Evolutionary conservation across 2,888 invertebrate genomes (phyloP), one percentile per base, ranked within the genome.

Genomic region (Atethmia centrago): DNA sequence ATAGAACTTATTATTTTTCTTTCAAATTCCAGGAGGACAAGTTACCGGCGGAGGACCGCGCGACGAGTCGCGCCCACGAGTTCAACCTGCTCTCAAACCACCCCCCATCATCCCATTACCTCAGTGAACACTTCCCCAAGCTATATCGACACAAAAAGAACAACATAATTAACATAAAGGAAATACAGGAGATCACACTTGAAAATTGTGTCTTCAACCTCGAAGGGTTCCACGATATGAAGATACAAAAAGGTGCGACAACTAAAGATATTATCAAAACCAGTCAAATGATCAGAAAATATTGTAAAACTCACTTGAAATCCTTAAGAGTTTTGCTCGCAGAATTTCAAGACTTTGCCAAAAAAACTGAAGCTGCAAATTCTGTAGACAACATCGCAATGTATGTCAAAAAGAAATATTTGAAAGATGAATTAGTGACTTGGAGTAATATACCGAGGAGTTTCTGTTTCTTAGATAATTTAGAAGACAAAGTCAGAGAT

Each of bases 51-150:
- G 89, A 90, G 45, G 80, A 81, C 4, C 88, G 93, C 5, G 88
- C 90, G 0, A 45, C 82, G 28, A 94, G 94, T 83, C 92, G 93
- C 8, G 87, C 89, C 42, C 88, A 87, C 72, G 94, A 94, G 71
- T 90, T 92, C 82, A 84, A 90, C 31, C 88, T 94, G 58, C 90
- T 93, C 74, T 75, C 83, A 21, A 87, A 84, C n/a, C 82, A 82
- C 0, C 93, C 94, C 1, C 92, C 93, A 1, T 83, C 80, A 3
- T 92, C 93, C 0, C n/a, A 78, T 7, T 93, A 84, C 79, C 85
- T 92, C 25, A 71, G 68, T 1, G 58, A 72, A 7, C 36, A 87
- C 79, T 93, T 90, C 84, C 93, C 94, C 0, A 82, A 87, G 2
- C 88, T 94, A 1, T 94, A 94, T 86, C 71, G 85, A 3, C 77